These are phyloP conservation scores for Calycopis cecrops DNA, from an alignment of 1,140 invertebrate genomes.

Conservation along the genomic window DNA sequence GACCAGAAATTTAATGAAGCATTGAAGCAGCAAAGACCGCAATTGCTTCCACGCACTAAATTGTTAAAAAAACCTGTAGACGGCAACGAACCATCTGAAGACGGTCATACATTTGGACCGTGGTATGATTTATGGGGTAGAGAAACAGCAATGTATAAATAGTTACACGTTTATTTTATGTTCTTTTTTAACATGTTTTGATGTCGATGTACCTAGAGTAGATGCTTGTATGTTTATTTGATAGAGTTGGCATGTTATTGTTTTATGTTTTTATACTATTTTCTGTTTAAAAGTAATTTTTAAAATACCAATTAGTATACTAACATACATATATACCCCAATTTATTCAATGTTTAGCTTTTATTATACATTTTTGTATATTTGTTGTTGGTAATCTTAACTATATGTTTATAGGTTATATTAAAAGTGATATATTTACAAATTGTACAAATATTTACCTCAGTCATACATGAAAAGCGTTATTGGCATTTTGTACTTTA, in stretches of 20 bases:
- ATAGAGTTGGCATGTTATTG: constrained; percentile 1
- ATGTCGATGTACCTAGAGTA: constrained; percentile 10
- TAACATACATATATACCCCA: constrained; percentile 2
- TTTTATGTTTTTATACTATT: constrained; percentile 2
- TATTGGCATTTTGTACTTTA: background rate
- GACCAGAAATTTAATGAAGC: constrained; percentile 80
- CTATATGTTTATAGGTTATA: background rate
- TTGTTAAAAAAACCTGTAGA: constrained; percentile 73
- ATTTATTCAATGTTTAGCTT: constrained; percentile 12
- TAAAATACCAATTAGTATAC: constrained; percentile 5
- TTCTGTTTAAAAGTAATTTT: background rate
- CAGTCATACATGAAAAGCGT: background rate
- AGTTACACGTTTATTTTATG: constrained; percentile 38
- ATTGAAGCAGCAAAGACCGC: constrained; percentile 75
- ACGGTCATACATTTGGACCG: constrained; percentile 84
- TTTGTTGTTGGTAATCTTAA: constrained; percentile 32
- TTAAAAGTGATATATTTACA: constrained; percentile 1
- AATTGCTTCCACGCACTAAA: constrained; percentile 83
- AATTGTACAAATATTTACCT: constrained; percentile 9
- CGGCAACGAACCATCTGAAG: constrained; percentile 75
- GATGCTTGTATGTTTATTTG: constrained; percentile 15
- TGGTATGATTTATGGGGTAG: constrained; percentile 91
- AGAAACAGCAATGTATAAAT: constrained; percentile 70
- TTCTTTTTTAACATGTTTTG: background rate
- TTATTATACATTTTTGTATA: constrained; percentile 31